Percentiles rank a stretch among this genome's conserved stretches.
Evolutionary conservation across 2,888 invertebrate genomes (phyloP).

Genomic region (Sinopyrophorus schimmeli): DNA sequence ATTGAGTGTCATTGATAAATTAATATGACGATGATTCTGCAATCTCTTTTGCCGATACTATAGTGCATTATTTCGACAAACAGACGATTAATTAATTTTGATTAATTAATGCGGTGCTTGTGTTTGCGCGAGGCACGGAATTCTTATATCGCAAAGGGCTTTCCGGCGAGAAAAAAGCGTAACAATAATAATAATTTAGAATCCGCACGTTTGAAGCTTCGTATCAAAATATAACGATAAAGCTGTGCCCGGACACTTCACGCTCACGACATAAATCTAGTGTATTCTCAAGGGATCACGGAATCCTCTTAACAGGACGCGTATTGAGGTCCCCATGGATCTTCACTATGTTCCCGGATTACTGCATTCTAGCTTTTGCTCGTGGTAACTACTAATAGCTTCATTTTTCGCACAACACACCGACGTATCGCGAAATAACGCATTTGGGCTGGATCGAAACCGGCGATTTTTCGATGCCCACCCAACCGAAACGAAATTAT

Average conservation of each 20-base stretch:
- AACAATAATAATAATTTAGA: conserved; percentile 25
- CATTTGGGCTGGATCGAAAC: too few species aligned
- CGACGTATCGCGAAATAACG: too few species aligned
- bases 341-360: conserved; percentile 46
- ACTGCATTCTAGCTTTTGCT: conserved; percentile 26
- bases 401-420: too few species aligned
- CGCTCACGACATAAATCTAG: conserved; percentile 54
- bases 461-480: too few species aligned
- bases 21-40: conserved; percentile 44
- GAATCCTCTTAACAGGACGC: conserved; percentile 52
- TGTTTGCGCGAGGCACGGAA: neutral
- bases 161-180: neutral
- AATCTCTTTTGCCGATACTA: conserved; percentile 42
- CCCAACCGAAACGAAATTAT: too few species aligned
- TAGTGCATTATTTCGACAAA: conserved; percentile 25
- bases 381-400: conserved; percentile 17
- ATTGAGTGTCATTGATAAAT: conserved; percentile 51
- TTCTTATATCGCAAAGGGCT: neutral
- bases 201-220: conserved; percentile 43
- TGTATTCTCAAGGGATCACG: conserved; percentile 46
- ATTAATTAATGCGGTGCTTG: conserved; percentile 34
- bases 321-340: conserved; percentile 47
- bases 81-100: conserved; percentile 37
- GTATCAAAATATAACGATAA: conserved; percentile 52
- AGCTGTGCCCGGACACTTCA: conserved; percentile 50